Conservation (phyloP, 2,888 invertebrate genomes). For the Cybosia mesomella region DNA sequence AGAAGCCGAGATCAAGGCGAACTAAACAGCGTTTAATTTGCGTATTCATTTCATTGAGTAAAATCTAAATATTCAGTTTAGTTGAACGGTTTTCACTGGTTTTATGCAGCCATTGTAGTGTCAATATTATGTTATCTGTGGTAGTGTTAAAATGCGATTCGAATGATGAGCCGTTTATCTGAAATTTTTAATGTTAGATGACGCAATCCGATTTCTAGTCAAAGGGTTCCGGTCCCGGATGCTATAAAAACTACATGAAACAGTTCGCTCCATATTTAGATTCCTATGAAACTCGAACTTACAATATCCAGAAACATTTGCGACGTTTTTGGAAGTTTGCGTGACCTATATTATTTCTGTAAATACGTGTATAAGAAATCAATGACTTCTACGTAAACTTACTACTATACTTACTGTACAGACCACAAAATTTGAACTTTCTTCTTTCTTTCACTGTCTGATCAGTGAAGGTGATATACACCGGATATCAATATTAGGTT, state of each 20-base stretch:
- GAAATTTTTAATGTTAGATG: conserved; percentile 19
- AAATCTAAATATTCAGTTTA: no score
- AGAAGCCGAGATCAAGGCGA: no score
- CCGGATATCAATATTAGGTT: no score
- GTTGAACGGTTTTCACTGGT: background rate
- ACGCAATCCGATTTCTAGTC: conserved; percentile 33
- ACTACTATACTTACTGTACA: background rate
- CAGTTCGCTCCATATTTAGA: conserved; percentile 34
- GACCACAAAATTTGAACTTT: no score
- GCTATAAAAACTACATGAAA: conserved; percentile 41
- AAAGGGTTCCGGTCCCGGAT: conserved; percentile 36
- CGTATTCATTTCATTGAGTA: no score
- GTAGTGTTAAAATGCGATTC: conserved; percentile 23
- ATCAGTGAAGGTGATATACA: no score
- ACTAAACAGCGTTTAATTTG: no score
- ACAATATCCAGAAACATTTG: conserved; percentile 1
- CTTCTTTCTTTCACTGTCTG: no score
- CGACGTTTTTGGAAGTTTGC: conserved; percentile 11
- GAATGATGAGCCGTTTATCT: conserved; percentile 20
- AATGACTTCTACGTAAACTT: background rate
- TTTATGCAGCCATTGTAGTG: background rate
- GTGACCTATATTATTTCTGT: conserved; percentile 9
- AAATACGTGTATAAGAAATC: conserved; percentile 27
- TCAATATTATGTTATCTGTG: no score
- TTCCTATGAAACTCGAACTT: conserved; percentile 34